These are phyloP conservation scores for Netelia inedita DNA, from an alignment of 2,888 invertebrate genomes.

Conservation along the genomic window DNA sequence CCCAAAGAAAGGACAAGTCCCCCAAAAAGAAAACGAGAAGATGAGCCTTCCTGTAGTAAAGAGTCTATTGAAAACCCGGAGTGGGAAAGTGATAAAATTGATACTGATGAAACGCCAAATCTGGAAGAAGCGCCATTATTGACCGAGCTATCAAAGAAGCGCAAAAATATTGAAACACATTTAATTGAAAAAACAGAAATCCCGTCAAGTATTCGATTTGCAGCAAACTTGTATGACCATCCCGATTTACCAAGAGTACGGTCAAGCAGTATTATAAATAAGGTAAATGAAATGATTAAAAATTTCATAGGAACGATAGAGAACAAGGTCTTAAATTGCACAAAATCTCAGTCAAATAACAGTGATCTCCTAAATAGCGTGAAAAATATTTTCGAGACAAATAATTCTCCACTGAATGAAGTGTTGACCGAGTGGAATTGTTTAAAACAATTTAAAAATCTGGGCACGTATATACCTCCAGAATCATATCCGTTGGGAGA, in stretches of 20 bases:
- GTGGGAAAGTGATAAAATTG: slow-evolving; percentile 10
- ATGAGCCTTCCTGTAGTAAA: slow-evolving; percentile 9
- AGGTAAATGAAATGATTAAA: background rate
- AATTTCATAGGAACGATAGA: slow-evolving; percentile 6
- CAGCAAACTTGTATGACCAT: slow-evolving; percentile 4
- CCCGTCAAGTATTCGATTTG: slow-evolving; percentile 7
- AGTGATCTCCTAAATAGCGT: slow-evolving; percentile 7
- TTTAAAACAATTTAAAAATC: slow-evolving; percentile 59
- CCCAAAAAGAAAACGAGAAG: slow-evolving; percentile 9
- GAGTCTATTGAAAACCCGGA: slow-evolving; percentile 15
- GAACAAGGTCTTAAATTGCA: slow-evolving; percentile 11
- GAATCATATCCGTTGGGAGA: slow-evolving; percentile 47
- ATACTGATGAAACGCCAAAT: slow-evolving; percentile 25
- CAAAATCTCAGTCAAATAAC: slow-evolving; percentile 9
- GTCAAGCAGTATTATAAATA: background rate
- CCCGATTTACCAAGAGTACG: slow-evolving; percentile 9
- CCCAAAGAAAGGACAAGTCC: background rate
- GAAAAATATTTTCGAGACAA: slow-evolving; percentile 18
- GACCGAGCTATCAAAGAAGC: slow-evolving; percentile 17
- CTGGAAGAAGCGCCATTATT: slow-evolving; percentile 24
- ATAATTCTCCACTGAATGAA: slow-evolving; percentile 10
- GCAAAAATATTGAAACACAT: slow-evolving; percentile 11
- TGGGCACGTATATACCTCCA: slow-evolving; percentile 64
- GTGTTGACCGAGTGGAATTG: slow-evolving; percentile 53
- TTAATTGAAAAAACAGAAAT: slow-evolving; percentile 13